A percentile compares a stretch with the other conserved stretches of the same genome.
Conservation (phyloP, 2,113 vertebrate genomes). For the Megaptera novaeangliae region DNA sequence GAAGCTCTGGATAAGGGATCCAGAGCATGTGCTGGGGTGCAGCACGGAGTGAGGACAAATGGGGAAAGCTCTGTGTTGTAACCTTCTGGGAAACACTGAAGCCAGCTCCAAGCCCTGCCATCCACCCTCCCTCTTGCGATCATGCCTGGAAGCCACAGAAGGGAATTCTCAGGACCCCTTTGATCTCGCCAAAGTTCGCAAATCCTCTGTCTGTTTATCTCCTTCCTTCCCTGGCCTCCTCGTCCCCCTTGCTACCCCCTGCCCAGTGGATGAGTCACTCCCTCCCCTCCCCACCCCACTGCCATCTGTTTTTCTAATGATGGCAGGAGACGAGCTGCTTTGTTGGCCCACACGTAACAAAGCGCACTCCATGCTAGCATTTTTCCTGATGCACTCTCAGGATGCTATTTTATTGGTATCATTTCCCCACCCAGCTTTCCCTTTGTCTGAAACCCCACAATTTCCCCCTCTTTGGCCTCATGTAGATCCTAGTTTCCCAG, state of each 20-base stretch:
- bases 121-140: neutral
- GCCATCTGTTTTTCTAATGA: constrained; percentile 82
- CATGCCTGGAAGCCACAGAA: constrained; percentile 55
- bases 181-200: constrained; percentile 60
- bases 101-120: neutral
- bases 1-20: neutral
- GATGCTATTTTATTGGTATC: constrained; percentile 54
- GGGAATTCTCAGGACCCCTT: constrained; percentile 63
- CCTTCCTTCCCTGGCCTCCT: constrained; percentile 40
- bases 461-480: constrained; percentile 21
- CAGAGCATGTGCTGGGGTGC: neutral
- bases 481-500: constrained; percentile 49
- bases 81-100: constrained; percentile 45
- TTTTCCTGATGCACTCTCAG: constrained; percentile 66
- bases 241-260: neutral
- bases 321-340: constrained; percentile 78
- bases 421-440: constrained; percentile 32
- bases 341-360: constrained; percentile 39
- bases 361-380: constrained; percentile 33
- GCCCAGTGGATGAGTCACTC: constrained; percentile 75
- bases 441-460: constrained; percentile 42
- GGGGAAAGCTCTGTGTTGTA: neutral
- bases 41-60: neutral
- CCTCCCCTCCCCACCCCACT: neutral
- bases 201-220: constrained; percentile 56